These are phyloP conservation scores for Invenusta paracnida DNA, from an alignment of 2,888 invertebrate genomes.

Conservation along the genomic window DNA sequence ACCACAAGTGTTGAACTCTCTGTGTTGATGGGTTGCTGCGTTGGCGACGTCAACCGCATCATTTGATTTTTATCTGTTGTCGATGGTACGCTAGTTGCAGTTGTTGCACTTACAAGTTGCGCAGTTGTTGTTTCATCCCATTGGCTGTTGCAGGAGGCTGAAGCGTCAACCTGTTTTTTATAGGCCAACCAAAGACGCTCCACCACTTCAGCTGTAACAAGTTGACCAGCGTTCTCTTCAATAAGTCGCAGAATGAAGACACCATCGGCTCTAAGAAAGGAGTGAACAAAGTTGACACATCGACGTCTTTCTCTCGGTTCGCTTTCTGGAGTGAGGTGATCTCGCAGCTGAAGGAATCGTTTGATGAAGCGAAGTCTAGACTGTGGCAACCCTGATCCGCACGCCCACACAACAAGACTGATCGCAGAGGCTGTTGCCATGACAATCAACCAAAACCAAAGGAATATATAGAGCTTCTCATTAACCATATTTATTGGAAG, in stretches of 20 bases:
- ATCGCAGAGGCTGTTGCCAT: slow-evolving; percentile 61
- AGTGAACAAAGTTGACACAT: slow-evolving; percentile 43
- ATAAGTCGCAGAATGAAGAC: slow-evolving; percentile 46
- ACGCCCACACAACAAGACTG: slow-evolving; percentile 61
- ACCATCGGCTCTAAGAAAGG: slow-evolving; percentile 45
- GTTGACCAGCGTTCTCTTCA: slow-evolving; percentile 46
- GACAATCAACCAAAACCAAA: slow-evolving; percentile 64
- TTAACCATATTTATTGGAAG: slow-evolving; percentile 52
- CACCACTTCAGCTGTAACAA: slow-evolving; percentile 42
- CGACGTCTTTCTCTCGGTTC: slow-evolving; percentile 37
- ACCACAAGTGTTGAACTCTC: neutral
- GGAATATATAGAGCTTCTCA: slow-evolving; percentile 61
- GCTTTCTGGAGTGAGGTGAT: slow-evolving; percentile 32
- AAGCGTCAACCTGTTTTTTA: neutral
- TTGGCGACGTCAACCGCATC: too few relatives aligned
- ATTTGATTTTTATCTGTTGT: too few relatives aligned
- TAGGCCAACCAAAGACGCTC: slow-evolving; percentile 38
- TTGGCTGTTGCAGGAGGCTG: neutral
- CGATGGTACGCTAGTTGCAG: too few relatives aligned
- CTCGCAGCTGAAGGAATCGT: slow-evolving; percentile 43
- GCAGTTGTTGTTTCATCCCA: neutral
- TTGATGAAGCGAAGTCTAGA: slow-evolving; percentile 49
- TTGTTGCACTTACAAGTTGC: too few relatives aligned
- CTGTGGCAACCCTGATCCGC: slow-evolving; percentile 54
- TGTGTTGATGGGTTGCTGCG: too few relatives aligned